Conservation (phyloP, 2,797 vertebrate species). For the Myripristis jacobus region DNA sequence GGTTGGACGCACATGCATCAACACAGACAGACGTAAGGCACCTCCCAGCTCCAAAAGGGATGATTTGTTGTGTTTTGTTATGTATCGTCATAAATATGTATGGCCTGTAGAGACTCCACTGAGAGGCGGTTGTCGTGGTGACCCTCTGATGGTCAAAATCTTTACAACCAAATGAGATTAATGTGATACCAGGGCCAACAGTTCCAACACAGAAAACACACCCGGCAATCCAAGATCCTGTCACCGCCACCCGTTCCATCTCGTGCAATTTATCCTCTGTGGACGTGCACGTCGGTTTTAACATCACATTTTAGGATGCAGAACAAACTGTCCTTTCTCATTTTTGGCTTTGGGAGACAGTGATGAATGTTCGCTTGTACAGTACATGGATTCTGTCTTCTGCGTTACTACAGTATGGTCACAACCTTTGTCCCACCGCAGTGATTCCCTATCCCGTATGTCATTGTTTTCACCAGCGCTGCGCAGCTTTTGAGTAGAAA, state of each 20-base stretch:
- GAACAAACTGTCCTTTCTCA: conserved; percentile 20
- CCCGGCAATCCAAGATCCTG: conserved; percentile 41
- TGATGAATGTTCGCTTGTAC: conserved; percentile 24
- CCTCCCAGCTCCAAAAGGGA: conserved; percentile 40
- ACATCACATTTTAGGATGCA: conserved; percentile 3
- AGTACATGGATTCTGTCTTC: conserved; percentile 12
- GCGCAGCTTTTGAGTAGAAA: neutral
- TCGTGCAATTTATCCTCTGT: conserved; percentile 35
- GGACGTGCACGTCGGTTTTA: conserved; percentile 26
- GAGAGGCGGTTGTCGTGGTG: neutral
- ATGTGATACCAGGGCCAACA: conserved; percentile 43
- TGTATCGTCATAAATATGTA: conserved; percentile 15
- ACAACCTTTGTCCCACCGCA: neutral
- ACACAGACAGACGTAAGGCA: neutral
- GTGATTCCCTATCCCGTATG: neutral
- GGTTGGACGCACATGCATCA: conserved; percentile 8
- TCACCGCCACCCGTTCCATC: conserved; percentile 50
- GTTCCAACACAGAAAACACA: conserved; percentile 49
- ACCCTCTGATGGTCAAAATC: conserved; percentile 52
- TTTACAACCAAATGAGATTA: conserved; percentile 52
- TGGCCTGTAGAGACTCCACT: conserved; percentile 15
- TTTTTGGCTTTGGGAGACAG: neutral
- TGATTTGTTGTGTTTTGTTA: conserved; percentile 4
- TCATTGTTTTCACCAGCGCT: neutral
- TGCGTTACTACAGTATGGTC: conserved; percentile 20